These are phyloP conservation scores for Ichneumoninae sp. DNA, from an alignment of 2,888 invertebrate genomes.

Conservation along the genomic window DNA sequence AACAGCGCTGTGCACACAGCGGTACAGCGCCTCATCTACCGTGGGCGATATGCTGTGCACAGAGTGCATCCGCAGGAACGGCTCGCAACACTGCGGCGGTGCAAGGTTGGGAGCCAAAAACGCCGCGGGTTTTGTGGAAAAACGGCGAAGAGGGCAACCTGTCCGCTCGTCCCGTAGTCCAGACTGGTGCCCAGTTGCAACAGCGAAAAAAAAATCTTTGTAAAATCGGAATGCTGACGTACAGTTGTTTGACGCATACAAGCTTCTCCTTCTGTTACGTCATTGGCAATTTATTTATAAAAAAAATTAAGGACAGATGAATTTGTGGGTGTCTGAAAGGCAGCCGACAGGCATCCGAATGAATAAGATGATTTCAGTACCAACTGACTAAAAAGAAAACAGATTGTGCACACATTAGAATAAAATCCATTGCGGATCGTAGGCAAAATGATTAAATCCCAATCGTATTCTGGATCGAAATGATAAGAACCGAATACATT, in stretches of 20 bases:
- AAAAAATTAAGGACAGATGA: background rate
- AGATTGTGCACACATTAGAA: no score
- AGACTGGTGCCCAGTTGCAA: background rate
- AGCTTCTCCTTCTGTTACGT: background rate
- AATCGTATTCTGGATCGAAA: no score
- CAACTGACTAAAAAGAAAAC: no score
- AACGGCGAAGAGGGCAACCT: conserved; percentile 28
- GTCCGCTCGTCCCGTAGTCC: background rate
- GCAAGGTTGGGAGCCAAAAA: conserved; percentile 17
- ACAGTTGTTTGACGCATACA: background rate
- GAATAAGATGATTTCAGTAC: no score
- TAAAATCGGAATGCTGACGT: no score
- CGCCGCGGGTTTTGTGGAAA: conserved; percentile 28
- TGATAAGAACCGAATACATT: no score
- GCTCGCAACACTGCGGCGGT: conserved; percentile 47
- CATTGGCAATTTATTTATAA: background rate
- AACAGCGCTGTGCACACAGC: conserved; percentile 17
- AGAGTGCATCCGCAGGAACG: conserved; percentile 58
- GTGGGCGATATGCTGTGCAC: conserved; percentile 39
- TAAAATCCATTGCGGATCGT: no score
- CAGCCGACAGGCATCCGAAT: no score
- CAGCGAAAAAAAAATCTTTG: background rate
- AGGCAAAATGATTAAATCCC: no score
- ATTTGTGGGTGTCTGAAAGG: background rate
- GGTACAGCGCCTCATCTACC: conserved; percentile 53